These are phyloP conservation scores for Melitaea cinxia DNA, from an alignment of 1,140 invertebrate species.

Conservation along the genomic window DNA sequence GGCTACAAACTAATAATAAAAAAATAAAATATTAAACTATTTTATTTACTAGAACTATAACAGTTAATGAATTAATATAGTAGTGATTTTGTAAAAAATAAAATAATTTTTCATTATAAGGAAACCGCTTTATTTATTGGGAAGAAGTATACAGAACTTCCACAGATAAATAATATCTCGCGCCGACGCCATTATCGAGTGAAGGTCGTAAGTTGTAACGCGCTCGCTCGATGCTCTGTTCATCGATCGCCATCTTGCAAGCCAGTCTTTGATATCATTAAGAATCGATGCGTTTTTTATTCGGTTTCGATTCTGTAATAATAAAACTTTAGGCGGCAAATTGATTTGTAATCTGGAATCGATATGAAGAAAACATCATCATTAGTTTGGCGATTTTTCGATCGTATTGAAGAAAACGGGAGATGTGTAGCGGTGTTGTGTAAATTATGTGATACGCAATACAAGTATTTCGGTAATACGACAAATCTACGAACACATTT, in stretches of 20 bases:
- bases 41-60: too few relatives aligned
- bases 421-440: slow-evolving; percentile 70
- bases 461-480: slow-evolving; percentile 76
- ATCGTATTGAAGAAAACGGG: slow-evolving; percentile 67
- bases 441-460: slow-evolving; percentile 74
- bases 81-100: too few relatives aligned
- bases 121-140: background rate
- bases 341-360: slow-evolving; percentile 57
- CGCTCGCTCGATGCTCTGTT: slow-evolving; percentile 58
- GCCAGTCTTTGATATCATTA: slow-evolving; percentile 48
- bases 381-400: slow-evolving; percentile 73
- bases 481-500: slow-evolving; percentile 72
- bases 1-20: too few relatives aligned
- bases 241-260: slow-evolving; percentile 70
- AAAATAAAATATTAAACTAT: too few relatives aligned
- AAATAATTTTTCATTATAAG: too few relatives aligned
- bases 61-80: too few relatives aligned
- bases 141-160: background rate
- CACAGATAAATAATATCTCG: slow-evolving; percentile 31
- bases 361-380: slow-evolving; percentile 76
- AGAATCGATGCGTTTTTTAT: slow-evolving; percentile 66
- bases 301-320: slow-evolving; percentile 60
- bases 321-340: slow-evolving; percentile 59
- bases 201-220: slow-evolving; percentile 54
- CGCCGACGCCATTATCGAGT: slow-evolving; percentile 41